Conservation (phyloP, 2,797 vertebrate genomes). For the Anolis apletophallus region DNA sequence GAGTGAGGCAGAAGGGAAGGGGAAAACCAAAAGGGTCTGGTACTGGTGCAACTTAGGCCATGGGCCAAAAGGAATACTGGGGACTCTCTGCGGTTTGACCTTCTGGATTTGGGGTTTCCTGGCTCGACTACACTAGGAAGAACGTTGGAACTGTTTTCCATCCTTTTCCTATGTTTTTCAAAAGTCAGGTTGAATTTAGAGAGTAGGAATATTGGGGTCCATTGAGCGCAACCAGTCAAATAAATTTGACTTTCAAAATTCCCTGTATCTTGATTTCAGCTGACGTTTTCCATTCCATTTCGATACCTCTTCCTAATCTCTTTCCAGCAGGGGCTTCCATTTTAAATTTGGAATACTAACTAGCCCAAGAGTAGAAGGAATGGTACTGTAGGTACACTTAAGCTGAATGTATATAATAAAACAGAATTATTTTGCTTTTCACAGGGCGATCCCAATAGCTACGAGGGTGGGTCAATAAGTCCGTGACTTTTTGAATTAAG, state of each 20-base stretch:
- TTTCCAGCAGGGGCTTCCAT: constrained; percentile 26
- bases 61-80: too few relatives aligned
- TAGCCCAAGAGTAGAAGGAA: constrained; percentile 31
- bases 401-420: constrained; percentile 35
- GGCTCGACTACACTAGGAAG: too few relatives aligned
- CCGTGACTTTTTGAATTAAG: too few relatives aligned
- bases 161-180: not conserved
- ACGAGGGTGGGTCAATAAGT: too few relatives aligned
- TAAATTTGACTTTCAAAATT: constrained; percentile 17
- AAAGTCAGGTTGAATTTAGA: not conserved
- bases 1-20: too few relatives aligned
- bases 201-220: not conserved
- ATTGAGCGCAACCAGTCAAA: constrained; percentile 16
- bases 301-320: constrained; percentile 3
- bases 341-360: constrained; percentile 53
- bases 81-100: too few relatives aligned
- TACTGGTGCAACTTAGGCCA: too few relatives aligned
- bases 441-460: not conserved
- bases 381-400: constrained; percentile 24
- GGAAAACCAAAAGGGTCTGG: too few relatives aligned
- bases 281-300: constrained; percentile 18
- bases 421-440: constrained; percentile 16
- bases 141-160: not conserved
- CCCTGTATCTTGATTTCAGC: constrained; percentile 24
- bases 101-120: too few relatives aligned